Evolutionary conservation across 2,888 invertebrate species (phyloP), one percentile per base, ranked within the genome.

Genomic region (Hypselothyrea guttata): DNA sequence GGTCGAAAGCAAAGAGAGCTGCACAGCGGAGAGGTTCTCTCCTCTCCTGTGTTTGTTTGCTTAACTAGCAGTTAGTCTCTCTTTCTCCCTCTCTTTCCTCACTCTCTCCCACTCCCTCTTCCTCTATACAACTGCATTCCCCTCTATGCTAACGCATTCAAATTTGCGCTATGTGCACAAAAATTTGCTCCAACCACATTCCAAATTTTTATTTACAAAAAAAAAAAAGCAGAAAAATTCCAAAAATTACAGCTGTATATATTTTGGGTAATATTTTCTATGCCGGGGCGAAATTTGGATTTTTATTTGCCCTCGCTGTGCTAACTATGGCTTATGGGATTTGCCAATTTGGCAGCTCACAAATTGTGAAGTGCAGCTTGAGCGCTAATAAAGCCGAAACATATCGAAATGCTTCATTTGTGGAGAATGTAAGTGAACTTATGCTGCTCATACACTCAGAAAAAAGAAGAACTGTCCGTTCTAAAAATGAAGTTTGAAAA

Each of bases 161-260:
- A 72, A 82, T 77, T 77, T 71, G 79, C 45, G 58, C 75, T 70
- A 75, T 60, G 9, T 62, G 62, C 67, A 68, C 66, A 54, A 71
- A 79, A 74, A 71, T 68, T 74, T 76, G 57, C 71, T 64, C 71
- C 76, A 59, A 61, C 61, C 67, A 54, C 71, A 65, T 64, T n/a
- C 41, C 51, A 60, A 67, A 72, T 64, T 62, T 75, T 67, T 75
- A 71, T 79, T 77, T 79, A 68, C 76, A 62, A 59, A 59, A 64
- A 71, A 63, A 69, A 67, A 74, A 42, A 30, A 47, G 51, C 58
- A 53, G 54, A 41, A 68, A 57, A 49, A 44, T 33, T 27, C 16
- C 46, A 46, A 46, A 54, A 34, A 42, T 28, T 15, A 48, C 22
- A 22, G 16, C 34, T 7, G 8, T 35, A n/a, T 8, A 40, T 16